Conservation (phyloP, 1,140 invertebrate genomes). For the Stegodyphus dumicola region DNA sequence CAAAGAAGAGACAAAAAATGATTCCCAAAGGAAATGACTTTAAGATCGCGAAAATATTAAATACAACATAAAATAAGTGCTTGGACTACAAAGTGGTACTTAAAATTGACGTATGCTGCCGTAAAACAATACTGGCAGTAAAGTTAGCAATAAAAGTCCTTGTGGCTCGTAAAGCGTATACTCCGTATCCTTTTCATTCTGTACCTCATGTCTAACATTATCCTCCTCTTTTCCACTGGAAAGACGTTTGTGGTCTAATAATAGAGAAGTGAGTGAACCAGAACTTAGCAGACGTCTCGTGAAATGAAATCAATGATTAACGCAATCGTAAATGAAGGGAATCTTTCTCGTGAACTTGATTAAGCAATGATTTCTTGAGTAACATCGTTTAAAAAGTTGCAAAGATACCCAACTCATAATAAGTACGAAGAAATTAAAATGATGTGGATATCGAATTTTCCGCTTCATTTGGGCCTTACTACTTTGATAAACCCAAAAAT, state of each 20-base stretch:
- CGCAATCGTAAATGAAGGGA: too few relatives aligned
- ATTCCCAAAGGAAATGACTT: too few relatives aligned
- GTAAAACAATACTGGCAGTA: slow-evolving; percentile 47
- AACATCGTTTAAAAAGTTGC: too few relatives aligned
- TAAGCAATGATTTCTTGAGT: too few relatives aligned
- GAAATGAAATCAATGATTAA: too few relatives aligned
- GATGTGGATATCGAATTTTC: too few relatives aligned
- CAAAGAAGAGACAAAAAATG: too few relatives aligned
- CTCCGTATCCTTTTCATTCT: slow-evolving; percentile 25
- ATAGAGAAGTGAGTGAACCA: neutral
- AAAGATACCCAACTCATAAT: too few relatives aligned
- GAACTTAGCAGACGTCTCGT: neutral
- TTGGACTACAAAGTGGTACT: slow-evolving; percentile 31
- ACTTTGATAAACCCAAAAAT: too few relatives aligned
- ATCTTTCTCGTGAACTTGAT: too few relatives aligned
- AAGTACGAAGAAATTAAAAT: too few relatives aligned
- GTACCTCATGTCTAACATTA: slow-evolving; percentile 25
- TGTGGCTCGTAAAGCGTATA: slow-evolving; percentile 32
- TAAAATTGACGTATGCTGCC: slow-evolving; percentile 48
- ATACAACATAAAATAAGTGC: slow-evolving; percentile 38
- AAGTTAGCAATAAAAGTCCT: slow-evolving; percentile 48
- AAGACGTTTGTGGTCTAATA: slow-evolving; percentile 44
- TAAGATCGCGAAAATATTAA: slow-evolving; percentile 20
- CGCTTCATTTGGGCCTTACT: too few relatives aligned
- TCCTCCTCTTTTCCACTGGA: slow-evolving; percentile 5